Evolutionary conservation across 35 echinoderm and acorn worm species (phyloP).

Genomic region (Holothuria glaberrima): DNA sequence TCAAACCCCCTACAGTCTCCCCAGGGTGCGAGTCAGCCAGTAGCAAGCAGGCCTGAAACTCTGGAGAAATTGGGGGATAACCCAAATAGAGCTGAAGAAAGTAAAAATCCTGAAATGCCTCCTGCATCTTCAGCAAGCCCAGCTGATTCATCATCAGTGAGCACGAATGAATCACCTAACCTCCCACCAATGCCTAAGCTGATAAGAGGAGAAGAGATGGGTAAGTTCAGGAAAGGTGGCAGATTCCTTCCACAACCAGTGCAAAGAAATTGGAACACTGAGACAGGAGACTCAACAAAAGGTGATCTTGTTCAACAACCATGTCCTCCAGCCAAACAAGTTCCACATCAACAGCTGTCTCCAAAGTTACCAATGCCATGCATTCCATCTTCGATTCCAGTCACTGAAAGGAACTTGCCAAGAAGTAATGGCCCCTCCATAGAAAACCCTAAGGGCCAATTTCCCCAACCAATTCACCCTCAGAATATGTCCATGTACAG

Average conservation of each 20-base stretch:
- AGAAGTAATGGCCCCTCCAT: no score
- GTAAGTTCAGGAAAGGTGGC: constrained; percentile 10
- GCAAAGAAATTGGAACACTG: neutral
- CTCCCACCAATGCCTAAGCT: constrained; percentile 50
- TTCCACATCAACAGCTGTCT: neutral
- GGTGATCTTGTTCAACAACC: neutral
- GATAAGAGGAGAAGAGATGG: constrained; percentile 55
- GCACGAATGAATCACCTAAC: neutral
- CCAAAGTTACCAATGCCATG: neutral
- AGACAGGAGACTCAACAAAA: no score
- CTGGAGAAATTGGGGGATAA: neutral
- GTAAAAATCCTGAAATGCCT: neutral
- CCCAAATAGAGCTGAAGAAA: neutral
- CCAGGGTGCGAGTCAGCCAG: constrained; percentile 20
- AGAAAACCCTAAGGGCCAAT: neutral
- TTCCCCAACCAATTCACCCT: neutral
- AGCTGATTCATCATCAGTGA: neutral
- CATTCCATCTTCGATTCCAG: neutral
- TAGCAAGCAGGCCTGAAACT: neutral
- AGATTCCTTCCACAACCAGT: constrained; percentile 14
- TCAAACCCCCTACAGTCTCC: constrained; percentile 8
- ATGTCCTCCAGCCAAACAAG: neutral
- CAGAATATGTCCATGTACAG: constrained; percentile 1
- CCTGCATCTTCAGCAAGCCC: neutral
- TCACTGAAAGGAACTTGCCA: no score